Conservation (phyloP, 2,888 invertebrate species). For the Agriopis aurantiaria region DNA sequence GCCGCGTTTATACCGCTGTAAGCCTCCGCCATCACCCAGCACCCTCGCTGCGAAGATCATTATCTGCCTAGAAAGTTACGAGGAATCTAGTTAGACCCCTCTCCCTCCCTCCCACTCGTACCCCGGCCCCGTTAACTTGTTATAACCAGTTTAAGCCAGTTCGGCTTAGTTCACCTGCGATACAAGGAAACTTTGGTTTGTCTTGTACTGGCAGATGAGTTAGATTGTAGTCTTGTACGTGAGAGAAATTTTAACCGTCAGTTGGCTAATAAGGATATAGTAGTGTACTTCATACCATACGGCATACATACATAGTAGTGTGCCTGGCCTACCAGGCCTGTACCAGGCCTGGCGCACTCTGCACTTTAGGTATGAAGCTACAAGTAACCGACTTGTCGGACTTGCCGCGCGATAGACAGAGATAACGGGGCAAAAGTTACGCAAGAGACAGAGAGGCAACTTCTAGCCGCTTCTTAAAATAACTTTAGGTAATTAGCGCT, state of each 20-base stretch:
- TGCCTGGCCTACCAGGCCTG: no score
- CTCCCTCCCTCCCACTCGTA: slow-evolving; percentile 45
- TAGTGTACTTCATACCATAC: no score
- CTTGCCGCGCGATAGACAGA: no score
- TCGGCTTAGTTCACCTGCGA: slow-evolving; percentile 80
- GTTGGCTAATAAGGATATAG: not conserved
- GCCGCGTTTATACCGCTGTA: slow-evolving; percentile 43
- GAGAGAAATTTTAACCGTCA: not conserved
- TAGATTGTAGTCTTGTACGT: slow-evolving; percentile 48
- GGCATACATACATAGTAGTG: no score
- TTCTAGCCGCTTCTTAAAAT: no score
- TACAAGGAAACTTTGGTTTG: slow-evolving; percentile 74
- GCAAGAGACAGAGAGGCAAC: no score
- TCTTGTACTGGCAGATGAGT: slow-evolving; percentile 54
- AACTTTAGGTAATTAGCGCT: no score
- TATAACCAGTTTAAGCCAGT: slow-evolving; percentile 83
- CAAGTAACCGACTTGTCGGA: no score
- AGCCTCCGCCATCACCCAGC: slow-evolving; percentile 49
- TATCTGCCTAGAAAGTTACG: slow-evolving; percentile 84
- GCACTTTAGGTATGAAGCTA: no score
- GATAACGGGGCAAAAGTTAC: no score
- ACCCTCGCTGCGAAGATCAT: slow-evolving; percentile 84
- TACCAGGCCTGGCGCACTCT: no score
- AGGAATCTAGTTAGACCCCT: slow-evolving; percentile 80
- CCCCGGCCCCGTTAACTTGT: slow-evolving; percentile 73